A percentile compares a stretch with the other conserved stretches of the same genome.
Evolutionary conservation across 2,797 vertebrate genomes (phyloP).

Genomic region (Trematomus bernacchii): DNA sequence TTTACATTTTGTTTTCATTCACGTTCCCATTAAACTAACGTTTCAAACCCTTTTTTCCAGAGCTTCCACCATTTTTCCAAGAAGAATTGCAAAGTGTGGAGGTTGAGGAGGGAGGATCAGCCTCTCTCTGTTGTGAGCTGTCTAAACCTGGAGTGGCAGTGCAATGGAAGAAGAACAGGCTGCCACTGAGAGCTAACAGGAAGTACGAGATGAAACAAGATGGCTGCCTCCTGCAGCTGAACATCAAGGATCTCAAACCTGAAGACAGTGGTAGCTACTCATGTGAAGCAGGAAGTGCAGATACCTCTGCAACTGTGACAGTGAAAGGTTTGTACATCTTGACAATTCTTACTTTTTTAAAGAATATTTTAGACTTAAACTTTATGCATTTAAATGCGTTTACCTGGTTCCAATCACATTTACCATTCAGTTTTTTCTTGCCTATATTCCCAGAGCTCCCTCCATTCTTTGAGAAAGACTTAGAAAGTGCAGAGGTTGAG

Average conservation of each 20-base stretch:
- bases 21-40: no score
- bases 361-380: neutral
- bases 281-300: conserved; percentile 76
- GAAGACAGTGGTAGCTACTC: conserved; percentile 88
- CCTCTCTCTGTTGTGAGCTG: conserved; percentile 84
- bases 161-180: conserved; percentile 87
- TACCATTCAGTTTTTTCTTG: no score
- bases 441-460: conserved; percentile 44
- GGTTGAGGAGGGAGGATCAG: conserved; percentile 82
- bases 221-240: conserved; percentile 81
- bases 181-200: conserved; percentile 81
- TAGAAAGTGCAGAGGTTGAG: conserved; percentile 72
- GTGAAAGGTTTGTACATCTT: conserved; percentile 67
- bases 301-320: conserved; percentile 61
- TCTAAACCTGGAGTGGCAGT: conserved; percentile 79
- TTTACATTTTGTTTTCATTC: no score
- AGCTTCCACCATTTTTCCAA: conserved; percentile 85
- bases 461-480: conserved; percentile 73
- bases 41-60: conserved; percentile 20
- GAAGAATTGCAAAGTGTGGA: conserved; percentile 81
- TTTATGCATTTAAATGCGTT: neutral
- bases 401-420: neutral
- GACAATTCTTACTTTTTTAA: neutral
- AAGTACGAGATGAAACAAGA: conserved; percentile 86
- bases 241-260: conserved; percentile 83